Evolutionary conservation across 2,888 invertebrate species (phyloP).

Genomic region (Cerceris rybyensis): DNA sequence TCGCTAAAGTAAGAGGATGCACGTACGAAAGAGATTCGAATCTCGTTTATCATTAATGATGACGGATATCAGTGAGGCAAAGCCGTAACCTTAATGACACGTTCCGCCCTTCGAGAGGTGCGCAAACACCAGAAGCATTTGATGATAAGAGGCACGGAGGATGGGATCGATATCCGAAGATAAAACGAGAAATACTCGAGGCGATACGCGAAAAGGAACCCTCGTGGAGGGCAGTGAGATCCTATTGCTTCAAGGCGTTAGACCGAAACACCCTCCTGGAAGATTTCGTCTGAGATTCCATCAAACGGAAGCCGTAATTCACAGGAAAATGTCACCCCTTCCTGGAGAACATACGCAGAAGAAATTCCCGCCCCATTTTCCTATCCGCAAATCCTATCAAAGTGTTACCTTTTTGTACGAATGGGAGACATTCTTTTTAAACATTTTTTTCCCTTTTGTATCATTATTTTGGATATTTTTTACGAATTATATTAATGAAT

Average conservation of each 20-base stretch:
- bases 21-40: no score
- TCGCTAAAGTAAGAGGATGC: no score
- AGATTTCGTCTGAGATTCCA: neutral
- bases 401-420: neutral
- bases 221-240: neutral
- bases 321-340: neutral
- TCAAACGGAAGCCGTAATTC: neutral
- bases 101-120: neutral
- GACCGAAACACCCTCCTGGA: neutral
- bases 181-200: neutral
- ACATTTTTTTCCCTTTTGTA: no score
- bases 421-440: neutral
- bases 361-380: neutral
- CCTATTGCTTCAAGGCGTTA: neutral
- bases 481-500: no score
- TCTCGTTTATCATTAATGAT: neutral
- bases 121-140: neutral
- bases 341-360: neutral
- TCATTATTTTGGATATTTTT: no score
- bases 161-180: neutral
- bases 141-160: neutral
- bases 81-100: neutral
- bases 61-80: neutral
- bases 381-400: no score
- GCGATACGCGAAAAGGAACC: slow-evolving; percentile 1